These are phyloP conservation scores for Acrocephalus arundinaceus DNA, from an alignment of 2,113 vertebrate species.

Conservation along the genomic window DNA sequence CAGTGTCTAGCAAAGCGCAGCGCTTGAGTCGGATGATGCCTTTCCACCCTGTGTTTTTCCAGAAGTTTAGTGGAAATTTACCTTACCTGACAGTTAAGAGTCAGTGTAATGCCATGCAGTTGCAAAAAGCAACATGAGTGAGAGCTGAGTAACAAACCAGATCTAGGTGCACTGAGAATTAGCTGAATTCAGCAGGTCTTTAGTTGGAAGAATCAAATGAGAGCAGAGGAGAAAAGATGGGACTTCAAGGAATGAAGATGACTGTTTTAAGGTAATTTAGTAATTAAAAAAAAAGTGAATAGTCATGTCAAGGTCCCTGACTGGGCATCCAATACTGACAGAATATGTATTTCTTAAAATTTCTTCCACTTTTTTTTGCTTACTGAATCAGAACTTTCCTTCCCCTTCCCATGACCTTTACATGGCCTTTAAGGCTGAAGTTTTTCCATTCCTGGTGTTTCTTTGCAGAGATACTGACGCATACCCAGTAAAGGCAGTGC, in stretches of 20 bases:
- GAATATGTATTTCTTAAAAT: background rate
- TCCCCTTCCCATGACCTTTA: background rate
- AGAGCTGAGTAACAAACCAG: background rate
- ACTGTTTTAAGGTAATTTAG: background rate
- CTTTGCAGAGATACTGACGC: background rate
- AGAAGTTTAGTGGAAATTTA: background rate
- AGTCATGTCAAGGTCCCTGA: background rate
- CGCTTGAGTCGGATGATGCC: background rate
- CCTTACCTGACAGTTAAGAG: slow-evolving; percentile 23
- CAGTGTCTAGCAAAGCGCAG: accelerated
- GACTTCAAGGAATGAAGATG: background rate
- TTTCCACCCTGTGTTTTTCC: background rate
- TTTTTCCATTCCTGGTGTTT: background rate
- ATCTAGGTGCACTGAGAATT: background rate
- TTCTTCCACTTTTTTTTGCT: background rate
- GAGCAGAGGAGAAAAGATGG: background rate
- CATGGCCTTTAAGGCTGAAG: background rate
- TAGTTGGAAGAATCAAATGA: background rate
- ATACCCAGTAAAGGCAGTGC: background rate
- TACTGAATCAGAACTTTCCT: background rate
- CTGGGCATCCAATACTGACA: background rate
- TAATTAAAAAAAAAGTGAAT: background rate
- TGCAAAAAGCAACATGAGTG: background rate
- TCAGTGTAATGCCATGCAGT: background rate
- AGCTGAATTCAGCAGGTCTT: background rate